Evolutionary conservation across 2,888 invertebrate species (phyloP), one percentile per base, ranked within the genome.

Genomic region (Idaea aversata): DNA sequence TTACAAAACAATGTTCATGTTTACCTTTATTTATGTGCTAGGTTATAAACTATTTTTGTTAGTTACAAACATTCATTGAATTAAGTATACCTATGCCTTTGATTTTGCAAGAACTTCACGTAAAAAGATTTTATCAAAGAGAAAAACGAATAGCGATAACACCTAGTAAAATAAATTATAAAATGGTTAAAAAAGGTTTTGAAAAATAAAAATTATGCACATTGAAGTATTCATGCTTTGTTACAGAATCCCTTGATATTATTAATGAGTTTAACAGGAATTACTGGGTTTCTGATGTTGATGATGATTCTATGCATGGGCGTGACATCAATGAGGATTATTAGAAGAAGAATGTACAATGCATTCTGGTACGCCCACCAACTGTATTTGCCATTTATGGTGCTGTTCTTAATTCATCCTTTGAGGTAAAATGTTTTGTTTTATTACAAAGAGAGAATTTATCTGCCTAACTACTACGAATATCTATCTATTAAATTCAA

Each of bases 331-430:
- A 72, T 84, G 66, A 82, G 91, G 58, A 75, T 84, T 35, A 85
- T 94, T 15, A 86, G 94, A 57, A 83, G 89, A 15, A 82, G 77
- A 25, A 71, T 90, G 65, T 94, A 93, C 77, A 93, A 94, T 66
- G 84, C 86, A 0, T 94, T 94, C 76, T 94, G 93, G 92, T 93
- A 92, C 73, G 92, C 92, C 3, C 94, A 94, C 72, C 91, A 93
- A 69, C 73, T 93, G 38, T 93, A 93, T 72, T 69, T 93, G 16
- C 78, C 91, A 1, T 93, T 94, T 76, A 82, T 94, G 77, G 79
- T 89, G 63, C 77, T 94, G 62, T 82, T 94, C 47, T 81, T 94
- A 61, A 82, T 94, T 66, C 94, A 94, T 86, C 94, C 94, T 0
- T 78, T 94, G 71, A 92, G 94, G 94, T 94, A 82, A 84, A 84